Evolutionary conservation across 2,888 invertebrate genomes (phyloP).

Genomic region (Chorisops tibialis): DNA sequence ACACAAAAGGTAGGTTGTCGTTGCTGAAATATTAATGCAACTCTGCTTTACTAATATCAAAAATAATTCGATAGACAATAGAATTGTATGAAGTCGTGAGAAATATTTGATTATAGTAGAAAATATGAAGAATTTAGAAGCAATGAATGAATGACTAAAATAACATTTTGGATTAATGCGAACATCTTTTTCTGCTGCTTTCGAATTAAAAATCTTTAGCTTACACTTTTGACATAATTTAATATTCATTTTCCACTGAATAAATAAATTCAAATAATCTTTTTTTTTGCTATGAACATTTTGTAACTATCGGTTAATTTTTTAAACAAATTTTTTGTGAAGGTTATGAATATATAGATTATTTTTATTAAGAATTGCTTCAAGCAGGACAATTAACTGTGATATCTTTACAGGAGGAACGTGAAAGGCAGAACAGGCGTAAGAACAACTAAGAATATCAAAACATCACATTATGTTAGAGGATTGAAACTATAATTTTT

Average conservation of each 20-base stretch:
- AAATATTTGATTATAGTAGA: constrained; percentile 22
- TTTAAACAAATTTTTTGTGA: too few relatives aligned
- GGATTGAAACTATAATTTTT: background rate
- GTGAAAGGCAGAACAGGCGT: constrained; percentile 35
- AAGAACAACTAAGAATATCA: constrained; percentile 27
- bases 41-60: constrained; percentile 1
- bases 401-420: constrained; percentile 34
- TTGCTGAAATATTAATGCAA: background rate
- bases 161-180: background rate
- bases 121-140: background rate
- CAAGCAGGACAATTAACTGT: background rate
- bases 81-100: constrained; percentile 29
- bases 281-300: too few relatives aligned
- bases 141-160: background rate
- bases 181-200: too few relatives aligned
- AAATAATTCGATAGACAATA: constrained; percentile 31
- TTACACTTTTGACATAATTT: too few relatives aligned
- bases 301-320: too few relatives aligned
- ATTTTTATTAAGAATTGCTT: too few relatives aligned
- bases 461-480: constrained; percentile 7
- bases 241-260: too few relatives aligned
- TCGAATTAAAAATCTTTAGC: too few relatives aligned
- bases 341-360: too few relatives aligned
- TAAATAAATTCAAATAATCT: background rate
- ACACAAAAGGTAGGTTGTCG: constrained; percentile 71